phyloP scores from a whole-genome alignment of 2,113 vertebrate genomes.

The Microcebus griseorufus region DNA sequence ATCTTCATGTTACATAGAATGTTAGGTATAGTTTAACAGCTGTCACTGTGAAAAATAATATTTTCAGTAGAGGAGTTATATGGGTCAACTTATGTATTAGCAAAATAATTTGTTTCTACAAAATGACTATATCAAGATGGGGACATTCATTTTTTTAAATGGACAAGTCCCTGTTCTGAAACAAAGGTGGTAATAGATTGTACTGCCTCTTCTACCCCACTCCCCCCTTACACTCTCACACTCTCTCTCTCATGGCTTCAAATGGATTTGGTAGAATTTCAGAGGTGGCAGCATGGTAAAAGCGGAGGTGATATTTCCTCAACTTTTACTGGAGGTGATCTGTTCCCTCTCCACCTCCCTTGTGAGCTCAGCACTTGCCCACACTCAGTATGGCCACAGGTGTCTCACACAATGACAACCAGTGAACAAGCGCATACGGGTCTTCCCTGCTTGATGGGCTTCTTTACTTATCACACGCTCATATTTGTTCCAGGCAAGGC shows the following conservation, averaged over 20 bases:
- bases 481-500: not conserved
- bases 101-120: constrained; percentile 55
- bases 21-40: not conserved
- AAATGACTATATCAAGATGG: constrained; percentile 54
- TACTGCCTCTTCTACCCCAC: not conserved
- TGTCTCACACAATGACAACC: not conserved
- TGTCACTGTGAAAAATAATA: constrained; percentile 52
- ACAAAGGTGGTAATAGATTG: not conserved
- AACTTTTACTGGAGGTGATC: not conserved
- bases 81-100: constrained; percentile 31
- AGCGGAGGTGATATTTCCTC: not conserved
- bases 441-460: not conserved
- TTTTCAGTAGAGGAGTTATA: constrained; percentile 45
- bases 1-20: not conserved
- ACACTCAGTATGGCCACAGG: too few relatives aligned
- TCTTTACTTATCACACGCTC: not conserved
- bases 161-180: not conserved
- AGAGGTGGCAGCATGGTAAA: not conserved
- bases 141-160: not conserved
- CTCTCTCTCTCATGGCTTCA: not conserved
- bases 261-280: not conserved
- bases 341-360: not conserved
- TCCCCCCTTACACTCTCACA: too few relatives aligned
- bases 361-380: not conserved
- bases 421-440: not conserved